phyloP scores from a whole-genome alignment of 2,113 vertebrate species.

The Thunnus thynnus region DNA sequence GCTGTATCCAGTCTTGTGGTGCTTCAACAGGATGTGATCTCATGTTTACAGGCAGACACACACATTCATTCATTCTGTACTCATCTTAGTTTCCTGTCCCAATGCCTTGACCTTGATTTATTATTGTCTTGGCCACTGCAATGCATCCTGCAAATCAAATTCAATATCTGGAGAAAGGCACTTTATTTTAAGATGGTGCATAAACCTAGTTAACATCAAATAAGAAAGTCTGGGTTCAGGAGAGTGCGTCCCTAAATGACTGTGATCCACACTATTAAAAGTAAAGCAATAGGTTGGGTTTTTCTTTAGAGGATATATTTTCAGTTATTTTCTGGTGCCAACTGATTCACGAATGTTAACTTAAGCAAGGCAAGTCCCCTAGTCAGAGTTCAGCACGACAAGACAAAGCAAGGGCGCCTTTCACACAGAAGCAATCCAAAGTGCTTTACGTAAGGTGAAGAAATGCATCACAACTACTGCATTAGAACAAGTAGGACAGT shows the following conservation, averaged over 20 bases:
- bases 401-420: not conserved
- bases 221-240: not conserved
- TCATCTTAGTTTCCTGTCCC: slow-evolving; percentile 30
- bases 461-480: too few relatives aligned
- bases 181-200: slow-evolving; percentile 2
- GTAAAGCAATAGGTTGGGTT: not conserved
- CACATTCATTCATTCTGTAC: slow-evolving; percentile 12
- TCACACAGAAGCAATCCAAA: too few relatives aligned
- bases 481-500: too few relatives aligned
- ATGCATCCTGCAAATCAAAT: not conserved
- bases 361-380: not conserved
- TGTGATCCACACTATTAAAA: not conserved
- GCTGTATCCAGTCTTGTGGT: slow-evolving; percentile 51
- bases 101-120: slow-evolving; percentile 22
- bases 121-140: not conserved
- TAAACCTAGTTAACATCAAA: not conserved
- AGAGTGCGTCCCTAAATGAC: not conserved
- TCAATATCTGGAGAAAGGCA: not conserved
- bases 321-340: not conserved
- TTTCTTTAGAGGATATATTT: not conserved
- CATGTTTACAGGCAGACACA: slow-evolving; percentile 38
- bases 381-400: not conserved
- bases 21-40: slow-evolving; percentile 64
- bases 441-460: too few relatives aligned
- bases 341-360: not conserved